Percentiles rank a stretch among this genome's conserved stretches.
These are phyloP conservation scores for Muschampia plurimacula DNA, from an alignment of 2,888 invertebrate species.

Conservation along the genomic window DNA sequence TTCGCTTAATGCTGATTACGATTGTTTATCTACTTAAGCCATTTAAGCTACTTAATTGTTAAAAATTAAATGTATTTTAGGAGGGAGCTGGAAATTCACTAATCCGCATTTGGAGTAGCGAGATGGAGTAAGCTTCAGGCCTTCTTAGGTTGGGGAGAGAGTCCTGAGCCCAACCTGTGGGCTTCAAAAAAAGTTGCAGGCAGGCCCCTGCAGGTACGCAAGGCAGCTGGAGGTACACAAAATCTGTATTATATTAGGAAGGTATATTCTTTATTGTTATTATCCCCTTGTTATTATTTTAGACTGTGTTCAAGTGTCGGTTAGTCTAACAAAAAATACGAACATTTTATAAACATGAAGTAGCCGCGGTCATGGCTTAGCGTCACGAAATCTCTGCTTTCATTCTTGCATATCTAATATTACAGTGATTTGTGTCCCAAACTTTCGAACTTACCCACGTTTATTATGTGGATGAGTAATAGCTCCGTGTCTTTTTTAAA, in stretches of 20 bases:
- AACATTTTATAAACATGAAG: constrained; percentile 74
- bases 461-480: neutral
- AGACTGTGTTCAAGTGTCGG: constrained; percentile 58
- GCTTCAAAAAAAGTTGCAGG: too few species aligned
- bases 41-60: too few species aligned
- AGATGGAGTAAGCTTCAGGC: too few species aligned
- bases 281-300: constrained; percentile 36
- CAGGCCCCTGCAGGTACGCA: too few species aligned
- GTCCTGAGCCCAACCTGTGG: too few species aligned
- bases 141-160: too few species aligned
- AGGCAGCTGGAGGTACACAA: too few species aligned
- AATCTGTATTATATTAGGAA: constrained; percentile 45
- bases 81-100: too few species aligned
- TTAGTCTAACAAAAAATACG: constrained; percentile 67
- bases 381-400: constrained; percentile 78
- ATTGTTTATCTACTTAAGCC: too few species aligned
- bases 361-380: constrained; percentile 64
- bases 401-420: constrained; percentile 81
- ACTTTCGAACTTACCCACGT: constrained; percentile 5
- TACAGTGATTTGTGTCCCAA: constrained; percentile 69
- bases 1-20: too few species aligned
- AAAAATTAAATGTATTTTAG: too few species aligned
- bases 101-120: too few species aligned
- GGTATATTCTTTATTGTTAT: constrained; percentile 54
- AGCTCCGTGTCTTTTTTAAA: neutral